Conservation (phyloP, 2,888 invertebrate genomes). For the Tetranychus truncatus region DNA sequence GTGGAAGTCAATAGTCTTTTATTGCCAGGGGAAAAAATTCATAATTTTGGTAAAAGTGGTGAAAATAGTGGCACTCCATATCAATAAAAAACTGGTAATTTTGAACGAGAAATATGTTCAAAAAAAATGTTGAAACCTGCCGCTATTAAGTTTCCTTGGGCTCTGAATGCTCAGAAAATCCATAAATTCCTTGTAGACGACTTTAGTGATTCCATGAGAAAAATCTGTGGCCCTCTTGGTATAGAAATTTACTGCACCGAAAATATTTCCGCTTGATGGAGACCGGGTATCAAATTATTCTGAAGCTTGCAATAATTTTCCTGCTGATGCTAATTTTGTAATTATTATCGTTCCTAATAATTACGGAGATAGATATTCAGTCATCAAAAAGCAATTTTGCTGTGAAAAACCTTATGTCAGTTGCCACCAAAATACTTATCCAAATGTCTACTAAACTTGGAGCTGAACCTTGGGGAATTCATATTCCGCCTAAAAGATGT, state of each 20-base stretch:
- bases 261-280: conserved; percentile 27
- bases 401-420: conserved; percentile 51
- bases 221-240: conserved; percentile 34
- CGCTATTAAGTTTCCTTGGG: conserved; percentile 29
- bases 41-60: not conserved
- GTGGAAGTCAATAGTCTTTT: not conserved
- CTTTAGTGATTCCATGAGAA: conserved; percentile 29
- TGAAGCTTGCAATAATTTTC: not conserved
- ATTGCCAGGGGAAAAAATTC: conserved; percentile 1
- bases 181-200: conserved; percentile 29
- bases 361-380: conserved; percentile 56
- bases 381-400: conserved; percentile 73
- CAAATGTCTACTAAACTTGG: conserved; percentile 84
- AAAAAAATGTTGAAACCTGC: conserved; percentile 9
- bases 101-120: not conserved
- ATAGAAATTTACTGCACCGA: conserved; percentile 30
- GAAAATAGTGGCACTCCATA: not conserved
- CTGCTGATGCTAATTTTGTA: conserved; percentile 29
- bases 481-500: conserved; percentile 42
- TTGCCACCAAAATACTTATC: conserved; percentile 58
- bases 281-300: not conserved
- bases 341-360: conserved; percentile 45
- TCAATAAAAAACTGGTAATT: not conserved
- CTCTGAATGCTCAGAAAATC: conserved; percentile 29
- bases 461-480: conserved; percentile 66